phyloP scores from a whole-genome alignment of 2,888 invertebrate species.

The Cantharis lateralis region DNA sequence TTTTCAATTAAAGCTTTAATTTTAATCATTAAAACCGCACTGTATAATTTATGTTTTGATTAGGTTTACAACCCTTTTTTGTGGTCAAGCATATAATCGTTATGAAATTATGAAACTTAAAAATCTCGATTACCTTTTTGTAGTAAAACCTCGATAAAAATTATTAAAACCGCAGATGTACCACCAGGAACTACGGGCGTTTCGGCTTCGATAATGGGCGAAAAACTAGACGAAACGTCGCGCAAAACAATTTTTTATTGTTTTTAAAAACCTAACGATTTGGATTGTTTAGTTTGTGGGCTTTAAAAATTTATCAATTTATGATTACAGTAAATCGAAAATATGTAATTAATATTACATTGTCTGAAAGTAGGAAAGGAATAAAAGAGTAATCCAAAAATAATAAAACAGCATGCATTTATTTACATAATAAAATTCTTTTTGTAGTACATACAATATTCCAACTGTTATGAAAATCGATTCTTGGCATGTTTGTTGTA shows the following conservation, averaged over 20 bases:
- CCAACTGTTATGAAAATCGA: not conserved
- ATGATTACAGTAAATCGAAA: not conserved
- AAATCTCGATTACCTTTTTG: not conserved
- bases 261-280: not conserved
- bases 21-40: not conserved
- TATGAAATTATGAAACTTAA: not conserved
- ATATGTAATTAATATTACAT: not conserved
- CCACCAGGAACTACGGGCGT: not conserved
- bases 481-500: not conserved
- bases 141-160: not conserved
- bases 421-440: not conserved
- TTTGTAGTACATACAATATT: not conserved
- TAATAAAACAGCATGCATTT: not conserved
- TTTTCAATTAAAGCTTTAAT: slow-evolving; percentile 5
- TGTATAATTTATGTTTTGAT: slow-evolving; percentile 2
- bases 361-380: not conserved
- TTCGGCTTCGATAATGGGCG: too few relatives aligned
- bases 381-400: not conserved
- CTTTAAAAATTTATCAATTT: not conserved
- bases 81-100: not conserved
- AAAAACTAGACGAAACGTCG: too few relatives aligned
- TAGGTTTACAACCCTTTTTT: not conserved
- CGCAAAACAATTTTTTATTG: too few relatives aligned
- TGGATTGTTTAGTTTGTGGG: not conserved
- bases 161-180: not conserved